These are phyloP conservation scores for Eulithis testata DNA, from an alignment of 2,888 invertebrate genomes.

Conservation along the genomic window DNA sequence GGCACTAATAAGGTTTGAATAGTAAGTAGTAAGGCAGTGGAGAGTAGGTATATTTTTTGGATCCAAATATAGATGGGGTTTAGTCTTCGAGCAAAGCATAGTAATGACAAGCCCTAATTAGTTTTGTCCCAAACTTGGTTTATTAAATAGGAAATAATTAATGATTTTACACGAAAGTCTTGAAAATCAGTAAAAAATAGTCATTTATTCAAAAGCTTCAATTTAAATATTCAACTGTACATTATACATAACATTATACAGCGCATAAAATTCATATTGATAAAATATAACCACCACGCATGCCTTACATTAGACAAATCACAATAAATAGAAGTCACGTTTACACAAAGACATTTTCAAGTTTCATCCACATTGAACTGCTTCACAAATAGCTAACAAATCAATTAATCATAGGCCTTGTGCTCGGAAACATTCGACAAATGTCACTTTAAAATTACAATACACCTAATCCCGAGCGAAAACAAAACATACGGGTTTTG, in stretches of 20 bases:
- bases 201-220: conserved; percentile 60
- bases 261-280: conserved; percentile 40
- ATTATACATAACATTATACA: conserved; percentile 47
- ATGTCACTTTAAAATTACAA: too few relatives aligned
- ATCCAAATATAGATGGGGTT: too few relatives aligned
- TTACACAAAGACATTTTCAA: conserved; percentile 2
- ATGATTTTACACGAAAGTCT: background rate
- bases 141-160: too few relatives aligned
- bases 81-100: too few relatives aligned
- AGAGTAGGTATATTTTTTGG: background rate
- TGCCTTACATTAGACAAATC: conserved; percentile 23
- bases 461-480: too few relatives aligned
- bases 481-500: too few relatives aligned
- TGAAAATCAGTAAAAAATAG: conserved; percentile 39
- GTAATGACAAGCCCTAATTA: too few relatives aligned
- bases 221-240: conserved; percentile 58
- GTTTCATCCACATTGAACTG: background rate
- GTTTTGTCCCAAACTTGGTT: too few relatives aligned
- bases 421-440: too few relatives aligned
- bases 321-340: conserved; percentile 41
- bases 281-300: conserved; percentile 33
- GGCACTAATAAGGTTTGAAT: background rate
- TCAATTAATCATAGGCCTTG: too few relatives aligned
- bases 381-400: background rate
- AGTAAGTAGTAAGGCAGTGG: background rate